Evolutionary conservation across 2,888 invertebrate genomes (phyloP).

Genomic region (Abrostola triplasia): DNA sequence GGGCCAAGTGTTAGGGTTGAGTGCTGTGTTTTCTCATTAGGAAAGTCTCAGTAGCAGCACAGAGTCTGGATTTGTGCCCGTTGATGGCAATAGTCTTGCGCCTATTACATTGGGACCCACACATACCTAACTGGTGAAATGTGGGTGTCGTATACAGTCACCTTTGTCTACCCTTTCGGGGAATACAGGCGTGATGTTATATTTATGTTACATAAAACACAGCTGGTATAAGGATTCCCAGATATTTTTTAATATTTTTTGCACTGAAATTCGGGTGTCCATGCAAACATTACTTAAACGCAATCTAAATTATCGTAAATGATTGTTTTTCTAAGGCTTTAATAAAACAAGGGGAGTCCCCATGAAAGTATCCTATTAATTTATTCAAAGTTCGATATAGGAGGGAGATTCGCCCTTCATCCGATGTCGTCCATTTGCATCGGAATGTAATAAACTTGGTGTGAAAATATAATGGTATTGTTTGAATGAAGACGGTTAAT

Average conservation of each 20-base stretch:
- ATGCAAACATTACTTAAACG: background rate
- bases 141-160: too few relatives aligned
- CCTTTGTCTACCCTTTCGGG: too few relatives aligned
- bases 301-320: constrained; percentile 4
- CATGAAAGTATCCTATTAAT: constrained; percentile 69
- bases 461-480: constrained; percentile 37
- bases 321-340: constrained; percentile 11
- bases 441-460: constrained; percentile 69
- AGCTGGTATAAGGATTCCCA: too few relatives aligned
- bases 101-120: too few relatives aligned
- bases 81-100: too few relatives aligned
- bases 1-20: too few relatives aligned
- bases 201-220: too few relatives aligned
- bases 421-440: constrained; percentile 68
- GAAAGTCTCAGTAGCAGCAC: too few relatives aligned
- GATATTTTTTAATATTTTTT: background rate
- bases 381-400: constrained; percentile 69
- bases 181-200: too few relatives aligned
- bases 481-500: constrained; percentile 25
- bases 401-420: constrained; percentile 54
- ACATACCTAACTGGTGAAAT: too few relatives aligned
- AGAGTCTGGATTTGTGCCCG: too few relatives aligned
- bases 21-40: too few relatives aligned
- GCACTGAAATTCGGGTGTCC: constrained; percentile 13
- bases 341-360: constrained; percentile 57